Percentiles rank a stretch among this genome's conserved stretches.
Evolutionary conservation across 2,888 invertebrate species (phyloP).

Genomic region (Heliothis peltigera): DNA sequence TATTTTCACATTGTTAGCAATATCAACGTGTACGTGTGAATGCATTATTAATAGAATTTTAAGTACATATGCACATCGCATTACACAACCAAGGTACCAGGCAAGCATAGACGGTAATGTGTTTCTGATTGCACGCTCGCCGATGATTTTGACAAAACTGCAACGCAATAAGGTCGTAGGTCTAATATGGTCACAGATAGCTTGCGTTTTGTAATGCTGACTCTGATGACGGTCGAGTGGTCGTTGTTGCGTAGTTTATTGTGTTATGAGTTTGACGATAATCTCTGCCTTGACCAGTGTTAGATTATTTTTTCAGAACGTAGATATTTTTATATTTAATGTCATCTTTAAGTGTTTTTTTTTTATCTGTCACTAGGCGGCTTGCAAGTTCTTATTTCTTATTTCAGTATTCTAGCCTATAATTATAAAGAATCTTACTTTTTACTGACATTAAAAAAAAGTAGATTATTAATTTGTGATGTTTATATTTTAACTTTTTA

Average conservation of each 20-base stretch:
- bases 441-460: too few species aligned
- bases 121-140: slow-evolving; percentile 65
- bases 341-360: too few species aligned
- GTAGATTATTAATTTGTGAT: too few species aligned
- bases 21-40: slow-evolving; percentile 8
- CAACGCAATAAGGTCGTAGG: slow-evolving; percentile 32
- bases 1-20: neutral
- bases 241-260: neutral
- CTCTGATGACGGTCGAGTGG: neutral
- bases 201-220: slow-evolving; percentile 14
- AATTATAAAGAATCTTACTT: too few species aligned
- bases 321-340: too few species aligned
- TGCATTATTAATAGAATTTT: slow-evolving; percentile 58
- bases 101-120: slow-evolving; percentile 64
- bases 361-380: too few species aligned
- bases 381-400: too few species aligned
- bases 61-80: slow-evolving; percentile 32
- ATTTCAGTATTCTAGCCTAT: too few species aligned
- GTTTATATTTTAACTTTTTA: too few species aligned
- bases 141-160: slow-evolving; percentile 56
- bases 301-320: too few species aligned
- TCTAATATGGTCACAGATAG: slow-evolving; percentile 29
- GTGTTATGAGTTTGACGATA: neutral
- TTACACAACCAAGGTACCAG: slow-evolving; percentile 45
- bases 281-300: neutral